Evolutionary conservation across 1,140 invertebrate genomes (phyloP), one percentile per base, ranked within the genome.

Genomic region (Tetraneura akinire): DNA sequence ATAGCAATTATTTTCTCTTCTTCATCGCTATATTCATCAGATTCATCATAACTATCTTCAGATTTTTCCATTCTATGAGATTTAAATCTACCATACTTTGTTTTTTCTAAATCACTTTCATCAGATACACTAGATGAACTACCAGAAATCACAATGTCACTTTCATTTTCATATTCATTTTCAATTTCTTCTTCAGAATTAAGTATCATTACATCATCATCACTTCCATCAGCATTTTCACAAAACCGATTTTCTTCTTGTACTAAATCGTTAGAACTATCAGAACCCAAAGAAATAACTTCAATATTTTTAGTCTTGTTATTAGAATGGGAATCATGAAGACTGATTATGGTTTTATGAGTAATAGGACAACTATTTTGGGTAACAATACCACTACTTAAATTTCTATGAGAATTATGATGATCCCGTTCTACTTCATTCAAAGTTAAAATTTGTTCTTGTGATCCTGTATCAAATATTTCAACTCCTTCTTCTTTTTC

Each of bases 21-120:
- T 4, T 29, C 26, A 23, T 32, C 57, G 1, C 4, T 29, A 42
- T 18, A 42, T 18, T 37, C 16, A 14, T 66, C 29, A 10, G 14
- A 3, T 37, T 53, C 23, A 11, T 55, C 47, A 32, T 26, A 1
- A 37, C 23, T 53, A 13, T 53, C 16, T 6, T 74, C 29, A 42
- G 0, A 13, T 37, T 3, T 14, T 37, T 53, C 11, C 4, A 55
- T 0, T 2, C 26, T n/a, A 32, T 60, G 32, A 23, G 73, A 78
- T 78, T 78, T 78, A 78, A 78, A 62, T 62, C 74, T 60, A 62
- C 74, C 74, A 62, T 78, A 78, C 18, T 37, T 78, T 23, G 74
- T 78, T 1, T 45, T 47, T 26, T 78, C 74, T 62, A 78, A 62
- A 13, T 78, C 74, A 47, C 74, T 78, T 0, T 62, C 74, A 29